A percentile compares a stretch with the other conserved stretches of the same genome.
Evolutionary conservation across 1,140 invertebrate species (phyloP).

Genomic region (Rhopalosiphum maidis): DNA sequence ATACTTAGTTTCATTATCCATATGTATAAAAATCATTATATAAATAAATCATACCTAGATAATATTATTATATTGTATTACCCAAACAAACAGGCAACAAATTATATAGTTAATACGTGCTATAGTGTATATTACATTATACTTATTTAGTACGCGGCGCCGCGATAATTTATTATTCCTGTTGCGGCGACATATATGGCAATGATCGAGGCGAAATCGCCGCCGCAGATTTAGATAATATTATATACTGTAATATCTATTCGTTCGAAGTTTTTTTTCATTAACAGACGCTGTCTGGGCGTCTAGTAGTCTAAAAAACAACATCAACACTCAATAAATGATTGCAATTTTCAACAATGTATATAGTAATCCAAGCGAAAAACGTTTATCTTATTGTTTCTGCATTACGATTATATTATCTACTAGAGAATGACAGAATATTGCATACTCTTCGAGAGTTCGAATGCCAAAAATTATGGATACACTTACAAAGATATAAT

Average conservation of each 20-base stretch:
- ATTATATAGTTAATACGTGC: background rate
- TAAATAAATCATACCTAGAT: background rate
- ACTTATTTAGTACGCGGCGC: background rate
- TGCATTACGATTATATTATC: background rate
- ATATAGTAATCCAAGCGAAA: background rate
- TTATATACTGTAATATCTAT: background rate
- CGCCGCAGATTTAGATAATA: background rate
- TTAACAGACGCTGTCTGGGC: background rate
- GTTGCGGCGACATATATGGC: constrained; percentile 10
- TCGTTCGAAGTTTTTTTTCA: background rate
- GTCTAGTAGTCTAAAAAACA: background rate
- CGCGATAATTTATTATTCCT: constrained; percentile 6
- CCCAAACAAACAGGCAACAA: background rate
- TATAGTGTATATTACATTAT: constrained; percentile 1
- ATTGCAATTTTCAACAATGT: background rate
- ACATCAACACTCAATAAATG: background rate
- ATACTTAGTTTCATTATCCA: background rate
- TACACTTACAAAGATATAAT: too few relatives aligned
- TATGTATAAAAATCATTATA: background rate
- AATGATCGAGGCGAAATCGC: constrained; percentile 7
- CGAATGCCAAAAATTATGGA: background rate
- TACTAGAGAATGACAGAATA: background rate
- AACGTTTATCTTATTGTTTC: background rate
- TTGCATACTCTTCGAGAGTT: background rate
- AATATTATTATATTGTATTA: background rate